These are phyloP conservation scores for Cacoxenus indagator DNA, from an alignment of 2,888 invertebrate species.

Conservation along the genomic window DNA sequence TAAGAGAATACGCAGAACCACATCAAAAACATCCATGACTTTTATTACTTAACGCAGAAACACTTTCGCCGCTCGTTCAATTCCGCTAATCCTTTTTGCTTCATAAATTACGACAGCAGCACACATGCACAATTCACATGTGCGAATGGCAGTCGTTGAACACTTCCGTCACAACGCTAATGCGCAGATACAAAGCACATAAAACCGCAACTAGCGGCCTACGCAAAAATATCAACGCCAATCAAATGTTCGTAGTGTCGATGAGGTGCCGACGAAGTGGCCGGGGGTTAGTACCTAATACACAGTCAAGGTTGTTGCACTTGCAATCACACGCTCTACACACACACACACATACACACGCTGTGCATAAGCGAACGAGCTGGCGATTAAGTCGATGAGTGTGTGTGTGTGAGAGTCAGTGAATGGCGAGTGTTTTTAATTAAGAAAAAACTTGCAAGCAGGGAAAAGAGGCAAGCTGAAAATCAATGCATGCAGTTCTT, in stretches of 20 bases:
- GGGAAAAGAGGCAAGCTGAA: background rate
- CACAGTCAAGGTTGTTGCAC: conserved; percentile 59
- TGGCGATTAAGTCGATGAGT: background rate
- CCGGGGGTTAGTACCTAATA: background rate
- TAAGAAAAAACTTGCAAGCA: background rate
- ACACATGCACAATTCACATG: background rate
- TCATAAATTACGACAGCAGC: conserved; percentile 14
- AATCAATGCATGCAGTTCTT: background rate
- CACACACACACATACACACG: background rate
- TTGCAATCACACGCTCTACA: conserved; percentile 33
- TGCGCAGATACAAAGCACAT: background rate
- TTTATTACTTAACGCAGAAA: no score
- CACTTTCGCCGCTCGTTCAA: background rate
- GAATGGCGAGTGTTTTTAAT: conserved; percentile 15
- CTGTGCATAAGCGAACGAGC: background rate
- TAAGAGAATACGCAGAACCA: no score
- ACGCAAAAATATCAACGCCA: conserved; percentile 7
- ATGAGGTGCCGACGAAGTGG: background rate
- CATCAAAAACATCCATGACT: background rate
- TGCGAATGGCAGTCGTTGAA: background rate
- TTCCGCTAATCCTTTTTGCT: conserved; percentile 13
- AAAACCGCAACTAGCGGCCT: conserved; percentile 1
- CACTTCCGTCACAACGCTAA: background rate
- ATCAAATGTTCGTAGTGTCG: conserved; percentile 1
- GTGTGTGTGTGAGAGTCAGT: background rate